A percentile compares a stretch with the other conserved stretches of the same genome.
Evolutionary conservation across 2,888 invertebrate species (phyloP).

Genomic region (Anagyrus pseudococci): DNA sequence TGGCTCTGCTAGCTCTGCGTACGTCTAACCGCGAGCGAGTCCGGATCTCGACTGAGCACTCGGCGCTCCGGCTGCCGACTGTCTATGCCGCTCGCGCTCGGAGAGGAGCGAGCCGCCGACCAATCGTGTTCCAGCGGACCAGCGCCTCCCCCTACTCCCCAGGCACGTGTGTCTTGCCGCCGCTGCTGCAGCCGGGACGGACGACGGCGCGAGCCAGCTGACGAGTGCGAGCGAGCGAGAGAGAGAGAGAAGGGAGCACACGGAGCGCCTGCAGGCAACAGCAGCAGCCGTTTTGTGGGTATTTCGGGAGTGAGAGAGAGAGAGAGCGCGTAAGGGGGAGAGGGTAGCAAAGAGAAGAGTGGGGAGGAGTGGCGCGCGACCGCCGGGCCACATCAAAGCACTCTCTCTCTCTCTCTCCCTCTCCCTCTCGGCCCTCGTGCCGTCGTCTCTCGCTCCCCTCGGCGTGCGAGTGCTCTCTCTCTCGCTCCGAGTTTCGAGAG

Average conservation of each 20-base stretch:
- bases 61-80: slow-evolving; percentile 1
- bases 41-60: slow-evolving; percentile 54
- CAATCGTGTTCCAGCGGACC: slow-evolving; percentile 51
- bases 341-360: neutral
- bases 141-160: neutral
- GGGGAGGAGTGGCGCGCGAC: slow-evolving; percentile 27
- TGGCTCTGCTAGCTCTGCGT: too few relatives aligned
- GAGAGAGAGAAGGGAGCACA: neutral
- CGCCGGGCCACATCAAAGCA: slow-evolving; percentile 28
- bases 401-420: too few relatives aligned
- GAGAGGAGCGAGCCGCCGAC: slow-evolving; percentile 56
- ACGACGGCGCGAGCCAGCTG: slow-evolving; percentile 38
- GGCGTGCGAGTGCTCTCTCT: too few relatives aligned
- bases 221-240: too few relatives aligned
- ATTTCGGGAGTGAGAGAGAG: slow-evolving; percentile 2
- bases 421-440: too few relatives aligned
- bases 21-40: slow-evolving; percentile 37
- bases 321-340: neutral
- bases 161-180: neutral
- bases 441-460: too few relatives aligned
- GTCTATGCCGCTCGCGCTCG: too few relatives aligned
- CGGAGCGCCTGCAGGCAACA: too few relatives aligned
- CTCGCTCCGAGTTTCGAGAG: too few relatives aligned
- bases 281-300: too few relatives aligned
- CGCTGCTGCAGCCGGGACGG: too few relatives aligned